These are phyloP conservation scores for Diabrotica virgifera DNA, from an alignment of 1,140 invertebrate genomes.

Conservation along the genomic window DNA sequence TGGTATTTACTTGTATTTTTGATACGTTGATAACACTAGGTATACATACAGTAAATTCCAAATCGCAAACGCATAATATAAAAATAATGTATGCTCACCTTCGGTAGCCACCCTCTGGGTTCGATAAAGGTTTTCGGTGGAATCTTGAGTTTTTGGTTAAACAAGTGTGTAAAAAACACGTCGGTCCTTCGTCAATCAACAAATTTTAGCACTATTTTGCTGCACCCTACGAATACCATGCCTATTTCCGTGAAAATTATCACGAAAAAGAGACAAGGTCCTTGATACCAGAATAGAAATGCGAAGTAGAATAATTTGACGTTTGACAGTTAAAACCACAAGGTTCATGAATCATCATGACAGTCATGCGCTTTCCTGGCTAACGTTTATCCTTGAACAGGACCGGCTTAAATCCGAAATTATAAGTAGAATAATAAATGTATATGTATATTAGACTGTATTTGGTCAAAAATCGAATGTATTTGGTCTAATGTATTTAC, in stretches of 20 bases:
- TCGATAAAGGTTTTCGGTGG: slow-evolving; percentile 30
- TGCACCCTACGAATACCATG: slow-evolving; percentile 20
- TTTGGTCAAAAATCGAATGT: no score
- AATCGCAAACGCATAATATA: no score
- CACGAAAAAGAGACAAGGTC: background rate
- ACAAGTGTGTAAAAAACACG: slow-evolving; percentile 32
- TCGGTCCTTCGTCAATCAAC: slow-evolving; percentile 31
- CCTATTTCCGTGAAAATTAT: slow-evolving; percentile 13
- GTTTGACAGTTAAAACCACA: background rate
- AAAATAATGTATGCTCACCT: slow-evolving; percentile 24
- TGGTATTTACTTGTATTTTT: no score
- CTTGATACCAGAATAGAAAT: background rate
- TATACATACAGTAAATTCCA: no score
- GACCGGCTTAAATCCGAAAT: no score
- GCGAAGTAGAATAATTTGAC: background rate
- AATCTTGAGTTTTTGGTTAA: slow-evolving; percentile 34
- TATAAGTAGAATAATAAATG: no score
- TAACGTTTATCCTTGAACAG: no score
- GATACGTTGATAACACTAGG: no score
- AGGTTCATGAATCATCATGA: no score
- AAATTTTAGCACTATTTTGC: slow-evolving; percentile 11
- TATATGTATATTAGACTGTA: no score
- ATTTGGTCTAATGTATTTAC: no score
- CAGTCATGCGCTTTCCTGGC: no score
- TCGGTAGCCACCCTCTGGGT: slow-evolving; percentile 35